Percentiles rank a stretch among this genome's conserved stretches.
phyloP scores from a whole-genome alignment of 2,113 vertebrate genomes.

The Suricata suricatta region DNA sequence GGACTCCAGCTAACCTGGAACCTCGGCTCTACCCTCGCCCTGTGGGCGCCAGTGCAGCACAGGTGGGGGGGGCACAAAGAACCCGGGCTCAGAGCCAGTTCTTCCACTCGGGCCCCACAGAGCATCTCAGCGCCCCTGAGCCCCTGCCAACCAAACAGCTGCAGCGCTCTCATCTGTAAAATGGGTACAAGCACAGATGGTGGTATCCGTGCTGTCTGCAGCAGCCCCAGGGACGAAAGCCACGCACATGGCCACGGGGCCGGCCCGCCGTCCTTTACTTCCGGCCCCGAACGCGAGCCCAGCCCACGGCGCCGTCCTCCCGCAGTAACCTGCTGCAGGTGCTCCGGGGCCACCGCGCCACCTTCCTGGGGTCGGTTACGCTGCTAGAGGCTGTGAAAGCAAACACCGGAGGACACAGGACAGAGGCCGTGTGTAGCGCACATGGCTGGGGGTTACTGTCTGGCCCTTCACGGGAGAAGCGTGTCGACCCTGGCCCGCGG shows the following conservation, averaged over 20 bases:
- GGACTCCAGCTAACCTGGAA: background rate
- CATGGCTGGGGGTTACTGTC: fast-evolving
- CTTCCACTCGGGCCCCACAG: background rate
- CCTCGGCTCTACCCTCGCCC: fast-evolving
- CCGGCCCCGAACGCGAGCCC: background rate
- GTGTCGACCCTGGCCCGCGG: fast-evolving
- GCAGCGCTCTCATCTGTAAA: fast-evolving
- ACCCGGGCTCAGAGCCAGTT: fast-evolving
- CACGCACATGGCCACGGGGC: fast-evolving
- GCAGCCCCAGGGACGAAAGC: fast-evolving
- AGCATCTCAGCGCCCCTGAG: fast-evolving
- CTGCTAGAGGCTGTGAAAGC: background rate
- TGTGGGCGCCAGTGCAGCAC: fast-evolving
- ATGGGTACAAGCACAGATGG: fast-evolving
- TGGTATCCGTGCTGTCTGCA: fast-evolving
- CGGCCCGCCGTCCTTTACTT: fast-evolving
- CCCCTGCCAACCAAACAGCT: background rate
- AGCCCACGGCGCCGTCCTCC: background rate
- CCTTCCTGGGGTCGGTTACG: background rate
- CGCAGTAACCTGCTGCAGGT: fast-evolving
- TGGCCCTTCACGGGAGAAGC: background rate
- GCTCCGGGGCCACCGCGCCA: background rate
- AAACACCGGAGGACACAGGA: fast-evolving
- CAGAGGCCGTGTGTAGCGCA: fast-evolving
- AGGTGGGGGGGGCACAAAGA: fast-evolving